Evolutionary conservation across 2,797 vertebrate genomes (phyloP).

Genomic region (Cyclura pinguis): DNA sequence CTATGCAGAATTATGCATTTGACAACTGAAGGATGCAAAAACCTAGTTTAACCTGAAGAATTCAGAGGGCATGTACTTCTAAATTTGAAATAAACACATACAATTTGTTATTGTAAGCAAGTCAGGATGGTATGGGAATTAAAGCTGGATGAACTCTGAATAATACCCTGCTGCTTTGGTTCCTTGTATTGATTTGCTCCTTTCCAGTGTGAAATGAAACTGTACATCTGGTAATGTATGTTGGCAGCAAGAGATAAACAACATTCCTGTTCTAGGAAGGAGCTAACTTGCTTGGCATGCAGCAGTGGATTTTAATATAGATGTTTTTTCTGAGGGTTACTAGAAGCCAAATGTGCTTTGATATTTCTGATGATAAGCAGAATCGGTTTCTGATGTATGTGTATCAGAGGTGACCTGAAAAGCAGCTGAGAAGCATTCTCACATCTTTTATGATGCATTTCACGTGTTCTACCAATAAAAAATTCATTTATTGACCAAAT

Average conservation of each 20-base stretch:
- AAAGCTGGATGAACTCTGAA: constrained; percentile 45
- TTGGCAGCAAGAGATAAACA: constrained; percentile 43
- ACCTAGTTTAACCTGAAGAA: constrained; percentile 13
- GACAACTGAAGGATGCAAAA: background rate
- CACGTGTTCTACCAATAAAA: background rate
- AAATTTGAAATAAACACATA: constrained; percentile 15
- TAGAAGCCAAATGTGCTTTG: constrained; percentile 35
- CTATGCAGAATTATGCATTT: background rate
- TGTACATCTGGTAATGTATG: constrained; percentile 31
- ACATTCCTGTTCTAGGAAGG: constrained; percentile 33
- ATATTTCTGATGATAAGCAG: constrained; percentile 43
- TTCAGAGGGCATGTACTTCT: background rate
- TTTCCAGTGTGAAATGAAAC: constrained; percentile 42
- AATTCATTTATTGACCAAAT: background rate
- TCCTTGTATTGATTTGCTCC: constrained; percentile 14
- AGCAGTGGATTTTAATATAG: constrained; percentile 35
- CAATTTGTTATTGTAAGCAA: constrained; percentile 43
- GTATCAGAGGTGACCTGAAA: constrained; percentile 5
- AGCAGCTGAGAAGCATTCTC: background rate
- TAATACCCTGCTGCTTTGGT: constrained; percentile 42
- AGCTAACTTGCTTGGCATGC: constrained; percentile 28
- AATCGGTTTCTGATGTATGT: constrained; percentile 5
- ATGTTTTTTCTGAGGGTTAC: constrained; percentile 13
- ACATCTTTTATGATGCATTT: constrained; percentile 3
- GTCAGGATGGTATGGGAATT: constrained; percentile 32